Evolutionary conservation across 2,113 vertebrate species (phyloP), one percentile per base, ranked within the genome.

Genomic region (Oryzias melastigma): DNA sequence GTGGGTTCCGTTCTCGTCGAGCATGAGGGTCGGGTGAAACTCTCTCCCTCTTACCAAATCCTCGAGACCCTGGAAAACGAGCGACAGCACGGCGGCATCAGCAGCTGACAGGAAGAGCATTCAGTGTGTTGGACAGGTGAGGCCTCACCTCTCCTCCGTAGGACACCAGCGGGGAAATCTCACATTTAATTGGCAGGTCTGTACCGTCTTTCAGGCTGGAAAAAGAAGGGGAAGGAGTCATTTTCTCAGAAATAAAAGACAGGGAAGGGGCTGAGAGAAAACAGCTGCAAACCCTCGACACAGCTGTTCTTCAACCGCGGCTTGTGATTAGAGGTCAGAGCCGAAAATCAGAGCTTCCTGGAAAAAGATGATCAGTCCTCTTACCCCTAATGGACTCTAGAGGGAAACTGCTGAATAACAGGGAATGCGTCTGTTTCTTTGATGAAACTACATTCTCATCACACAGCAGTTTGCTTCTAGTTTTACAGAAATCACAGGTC

Each of bases 101-200:
- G 29, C 7, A 15, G 41, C 27, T 55, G 7, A 50, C 5, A 22
- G 17, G 14, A 3, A 42, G 14, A 24, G 52, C 70, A 79, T 66
- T 54, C 73, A 55, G 52, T 35, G 24, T 42, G 25, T 58, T 68
- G 14, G 17, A 64, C 6, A 5, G 6, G 3, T 0, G 8, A 41
- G 40, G 40, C 41, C 27, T 93, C 90, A 99, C 97, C 89, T 99
- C 97, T 85, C 97, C 97, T 50, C 94, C 93, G 0, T 98, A 99
- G 51, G 97, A 99, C 53, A 95, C 66, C 2, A 97, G 91, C 4
- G 97, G 95, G 27, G 96, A 99, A 82, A 99, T 95, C 87, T 99
- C 97, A 85, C 97, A 99, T 83, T 96, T 97, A 85, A 98, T 94
- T 17, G 95, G 95, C 66, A 93, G 82, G 75, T 99, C 97, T 0